Percentiles rank a stretch among this genome's conserved stretches.
Conservation (phyloP, 2,888 invertebrate genomes). For the Tiliacea citrago region DNA sequence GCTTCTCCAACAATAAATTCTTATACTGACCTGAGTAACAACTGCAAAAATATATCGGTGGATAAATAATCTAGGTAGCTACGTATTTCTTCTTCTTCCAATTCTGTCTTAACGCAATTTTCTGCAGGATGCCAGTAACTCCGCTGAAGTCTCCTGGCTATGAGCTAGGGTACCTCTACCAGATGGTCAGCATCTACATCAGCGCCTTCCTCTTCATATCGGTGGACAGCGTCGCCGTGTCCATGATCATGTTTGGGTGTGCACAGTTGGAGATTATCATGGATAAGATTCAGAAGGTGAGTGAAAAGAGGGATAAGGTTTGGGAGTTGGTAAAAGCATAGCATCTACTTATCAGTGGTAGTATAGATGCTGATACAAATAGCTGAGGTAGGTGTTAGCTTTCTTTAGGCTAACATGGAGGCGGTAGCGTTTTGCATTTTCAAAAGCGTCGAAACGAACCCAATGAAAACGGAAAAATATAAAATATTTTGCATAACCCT, state of each 20-base stretch:
- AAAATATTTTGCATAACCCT: too few relatives aligned
- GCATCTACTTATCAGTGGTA: background rate
- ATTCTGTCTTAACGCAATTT: background rate
- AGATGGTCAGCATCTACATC: slow-evolving; percentile 80
- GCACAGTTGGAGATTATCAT: slow-evolving; percentile 85
- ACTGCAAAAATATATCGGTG: background rate
- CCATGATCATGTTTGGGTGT: slow-evolving; percentile 85
- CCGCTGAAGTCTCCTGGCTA: slow-evolving; percentile 78
- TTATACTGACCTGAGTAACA: background rate
- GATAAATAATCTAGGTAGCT: too few relatives aligned
- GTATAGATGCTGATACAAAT: background rate
- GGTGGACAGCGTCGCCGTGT: slow-evolving; percentile 82
- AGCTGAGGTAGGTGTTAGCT: background rate
- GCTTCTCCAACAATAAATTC: too few relatives aligned
- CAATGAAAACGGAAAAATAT: background rate
- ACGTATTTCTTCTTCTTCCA: background rate
- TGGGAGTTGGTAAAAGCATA: background rate
- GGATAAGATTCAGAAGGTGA: slow-evolving; percentile 80
- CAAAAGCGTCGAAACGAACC: background rate
- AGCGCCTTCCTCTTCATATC: slow-evolving; percentile 82
- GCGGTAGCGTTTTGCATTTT: background rate
- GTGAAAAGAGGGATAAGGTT: background rate
- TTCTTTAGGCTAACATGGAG: background rate
- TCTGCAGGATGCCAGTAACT: slow-evolving; percentile 83
- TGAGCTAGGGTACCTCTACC: slow-evolving; percentile 82